Conservation (phyloP, 2,888 invertebrate genomes). For the Drosophila pseudotakahashii region DNA sequence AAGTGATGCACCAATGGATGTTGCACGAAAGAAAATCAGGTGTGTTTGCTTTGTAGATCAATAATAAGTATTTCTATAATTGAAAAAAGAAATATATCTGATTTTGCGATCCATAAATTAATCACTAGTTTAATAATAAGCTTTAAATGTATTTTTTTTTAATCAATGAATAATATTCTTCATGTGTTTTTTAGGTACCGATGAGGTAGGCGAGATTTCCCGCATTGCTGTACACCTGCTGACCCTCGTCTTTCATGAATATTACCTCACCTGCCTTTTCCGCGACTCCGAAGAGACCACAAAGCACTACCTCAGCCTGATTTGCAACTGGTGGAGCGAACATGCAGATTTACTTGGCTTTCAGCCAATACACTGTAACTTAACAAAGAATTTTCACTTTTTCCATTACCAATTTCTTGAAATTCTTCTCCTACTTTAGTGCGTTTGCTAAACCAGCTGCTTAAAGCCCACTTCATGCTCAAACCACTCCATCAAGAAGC, state of each 20-base stretch:
- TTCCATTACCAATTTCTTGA: background rate
- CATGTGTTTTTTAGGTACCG: constrained; percentile 56
- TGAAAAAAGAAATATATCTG: background rate
- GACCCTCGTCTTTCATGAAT: constrained; percentile 80
- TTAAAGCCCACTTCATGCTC: constrained; percentile 77
- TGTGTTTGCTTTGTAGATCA: constrained; percentile 24
- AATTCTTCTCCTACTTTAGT: constrained; percentile 48
- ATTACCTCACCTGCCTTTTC: constrained; percentile 79
- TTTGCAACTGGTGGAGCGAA: constrained; percentile 81
- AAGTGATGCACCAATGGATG: constrained; percentile 80
- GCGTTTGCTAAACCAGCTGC: constrained; percentile 75
- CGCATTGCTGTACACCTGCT: constrained; percentile 77
- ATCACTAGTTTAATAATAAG: background rate
- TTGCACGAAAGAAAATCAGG: constrained; percentile 52
- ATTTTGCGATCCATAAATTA: too few species aligned
- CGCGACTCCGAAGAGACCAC: constrained; percentile 82
- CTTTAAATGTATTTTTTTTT: too few species aligned
- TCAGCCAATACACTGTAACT: constrained; percentile 71
- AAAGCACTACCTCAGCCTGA: constrained; percentile 77
- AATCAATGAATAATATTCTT: background rate
- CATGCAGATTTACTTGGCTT: constrained; percentile 66
- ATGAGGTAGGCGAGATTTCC: constrained; percentile 74
- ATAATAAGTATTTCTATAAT: too few species aligned
- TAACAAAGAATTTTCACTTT: background rate
- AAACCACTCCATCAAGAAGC: constrained; percentile 68